Conservation (phyloP, 2,888 invertebrate species). For the Drosophila ustulata region DNA sequence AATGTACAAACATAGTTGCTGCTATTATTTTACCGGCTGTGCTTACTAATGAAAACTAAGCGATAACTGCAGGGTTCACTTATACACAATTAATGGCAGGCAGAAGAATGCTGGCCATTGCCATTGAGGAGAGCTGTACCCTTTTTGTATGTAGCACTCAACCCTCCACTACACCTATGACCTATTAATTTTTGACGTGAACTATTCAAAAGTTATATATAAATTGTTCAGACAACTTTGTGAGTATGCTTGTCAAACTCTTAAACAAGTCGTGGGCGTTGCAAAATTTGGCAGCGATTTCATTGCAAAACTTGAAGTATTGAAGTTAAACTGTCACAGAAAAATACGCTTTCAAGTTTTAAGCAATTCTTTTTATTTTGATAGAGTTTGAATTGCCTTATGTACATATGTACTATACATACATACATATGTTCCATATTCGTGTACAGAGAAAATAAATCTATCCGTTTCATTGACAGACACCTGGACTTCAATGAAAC, state of each 20-base stretch:
- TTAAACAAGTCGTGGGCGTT: slow-evolving; percentile 14
- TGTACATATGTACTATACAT: too few relatives aligned
- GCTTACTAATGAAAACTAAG: slow-evolving; percentile 60
- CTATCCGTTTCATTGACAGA: too few relatives aligned
- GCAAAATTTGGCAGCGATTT: slow-evolving; percentile 28
- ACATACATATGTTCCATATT: too few relatives aligned
- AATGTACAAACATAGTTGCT: slow-evolving; percentile 10
- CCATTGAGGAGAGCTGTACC: slow-evolving; percentile 1
- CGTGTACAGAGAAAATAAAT: too few relatives aligned
- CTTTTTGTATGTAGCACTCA: not conserved
- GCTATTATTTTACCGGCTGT: slow-evolving; percentile 39
- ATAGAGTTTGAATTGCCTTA: too few relatives aligned
- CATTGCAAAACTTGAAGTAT: slow-evolving; percentile 1
- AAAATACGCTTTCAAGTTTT: slow-evolving; percentile 4
- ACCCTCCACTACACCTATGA: slow-evolving; percentile 47
- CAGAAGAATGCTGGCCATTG: slow-evolving; percentile 48
- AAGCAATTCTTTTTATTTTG: slow-evolving; percentile 13
- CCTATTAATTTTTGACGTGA: slow-evolving; percentile 70
- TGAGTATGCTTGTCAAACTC: slow-evolving; percentile 19
- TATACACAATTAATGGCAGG: slow-evolving; percentile 45
- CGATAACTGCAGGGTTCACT: slow-evolving; percentile 43
- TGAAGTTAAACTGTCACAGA: not conserved
- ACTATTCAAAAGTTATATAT: slow-evolving; percentile 37
- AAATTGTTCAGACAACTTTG: slow-evolving; percentile 21
- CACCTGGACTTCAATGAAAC: too few relatives aligned